Evolutionary conservation across 2,797 vertebrate genomes (phyloP), one percentile per base, ranked within the genome.

Genomic region (Oreonectes daqikongensis): DNA sequence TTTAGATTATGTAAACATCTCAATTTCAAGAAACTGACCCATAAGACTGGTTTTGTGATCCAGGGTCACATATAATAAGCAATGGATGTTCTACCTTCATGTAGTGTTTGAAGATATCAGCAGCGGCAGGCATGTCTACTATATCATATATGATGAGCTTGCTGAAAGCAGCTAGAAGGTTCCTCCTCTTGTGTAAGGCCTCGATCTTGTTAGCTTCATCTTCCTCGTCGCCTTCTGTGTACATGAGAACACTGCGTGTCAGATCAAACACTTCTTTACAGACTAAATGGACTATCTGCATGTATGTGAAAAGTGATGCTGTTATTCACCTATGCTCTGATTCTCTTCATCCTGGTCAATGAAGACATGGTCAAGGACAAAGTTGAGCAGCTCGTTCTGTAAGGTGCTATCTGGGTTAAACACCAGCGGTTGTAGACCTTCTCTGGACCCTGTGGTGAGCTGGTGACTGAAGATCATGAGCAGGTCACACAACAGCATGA

Each of bases 401-500:
- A 99, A 95, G 30, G 94, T 94, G 84, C 93, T 90, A 85, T 99
- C 98, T 5, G 98, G 98, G 88, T 98, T 99, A 79, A 98, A 99
- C 69, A 99, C 95, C 86, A 99, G 92, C 52, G 97, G 96, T 83
- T 97, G 94, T 84, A 99, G 95, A 52, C 94, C 96, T 76, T 99
- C 98, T 76, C 97, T 92, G 74, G 95, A 94, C 61, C 96, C 98
- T 0, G 95, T 94, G 83, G 91, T 93, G 87, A 99, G 90, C 86
- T 99, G 98, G 89, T 99, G 96, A 85, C 97, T 99, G 86, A 99
- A 99, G 92, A 99, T 99, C 98, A 99, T 99, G 89, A 99, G 90
- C 85, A 99, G 95, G 90, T 99, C 98, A 85, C 97, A 99, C 80
- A 99, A 95, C 81, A 99, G 92, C 96, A 98, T 99, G 91, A 99